Evolutionary conservation across 2,888 invertebrate genomes (phyloP).

Genomic region (Cantharis rustica): DNA sequence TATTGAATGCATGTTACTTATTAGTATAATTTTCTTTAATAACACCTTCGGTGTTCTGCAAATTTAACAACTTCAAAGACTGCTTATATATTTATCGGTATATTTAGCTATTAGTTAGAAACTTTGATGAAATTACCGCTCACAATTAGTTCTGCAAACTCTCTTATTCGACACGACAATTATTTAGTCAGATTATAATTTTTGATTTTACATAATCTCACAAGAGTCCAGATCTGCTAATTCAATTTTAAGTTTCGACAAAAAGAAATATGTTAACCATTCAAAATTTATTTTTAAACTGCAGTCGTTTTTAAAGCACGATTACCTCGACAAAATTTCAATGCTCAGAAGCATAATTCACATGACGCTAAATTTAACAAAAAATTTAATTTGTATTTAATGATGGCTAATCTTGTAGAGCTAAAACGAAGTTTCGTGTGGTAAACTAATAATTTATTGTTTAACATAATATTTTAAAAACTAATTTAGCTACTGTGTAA

Average conservation of each 20-base stretch:
- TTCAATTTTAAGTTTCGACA: neutral
- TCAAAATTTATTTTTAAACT: neutral
- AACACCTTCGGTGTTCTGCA: neutral
- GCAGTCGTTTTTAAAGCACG: neutral
- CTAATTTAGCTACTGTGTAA: neutral
- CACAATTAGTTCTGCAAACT: neutral
- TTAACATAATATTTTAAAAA: constrained; percentile 4
- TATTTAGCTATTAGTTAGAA: neutral
- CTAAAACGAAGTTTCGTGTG: neutral
- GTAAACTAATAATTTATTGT: constrained; percentile 2
- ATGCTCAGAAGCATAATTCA: neutral
- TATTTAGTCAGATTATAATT: neutral
- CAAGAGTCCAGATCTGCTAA: neutral
- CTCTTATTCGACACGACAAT: neutral
- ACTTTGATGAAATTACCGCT: neutral
- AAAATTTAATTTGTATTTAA: constrained; percentile 5
- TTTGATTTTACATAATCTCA: neutral
- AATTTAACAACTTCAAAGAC: neutral
- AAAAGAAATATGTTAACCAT: neutral
- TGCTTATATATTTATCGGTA: neutral
- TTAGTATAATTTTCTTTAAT: neutral
- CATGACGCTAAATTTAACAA: neutral
- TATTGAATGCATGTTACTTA: neutral
- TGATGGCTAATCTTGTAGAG: neutral
- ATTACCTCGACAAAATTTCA: neutral